phyloP scores from a whole-genome alignment of 2,113 vertebrate species.

The Boleophthalmus pectinirostris region DNA sequence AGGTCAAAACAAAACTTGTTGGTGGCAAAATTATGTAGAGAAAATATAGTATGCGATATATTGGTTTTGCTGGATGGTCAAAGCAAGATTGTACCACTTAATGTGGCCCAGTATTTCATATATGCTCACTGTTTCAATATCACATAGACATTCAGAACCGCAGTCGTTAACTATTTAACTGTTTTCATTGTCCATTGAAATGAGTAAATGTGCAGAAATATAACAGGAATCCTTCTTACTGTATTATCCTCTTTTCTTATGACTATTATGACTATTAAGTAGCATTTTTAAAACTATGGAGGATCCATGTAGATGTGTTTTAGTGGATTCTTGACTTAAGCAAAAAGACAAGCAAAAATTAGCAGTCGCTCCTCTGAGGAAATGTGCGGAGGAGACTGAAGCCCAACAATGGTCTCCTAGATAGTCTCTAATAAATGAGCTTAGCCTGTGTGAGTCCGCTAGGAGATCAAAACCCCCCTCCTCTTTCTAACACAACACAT shows the following conservation, averaged over 20 bases:
- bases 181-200: neutral
- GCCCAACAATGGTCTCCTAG: slow-evolving; percentile 49
- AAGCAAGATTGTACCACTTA: too few species aligned
- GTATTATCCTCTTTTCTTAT: neutral
- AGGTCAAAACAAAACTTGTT: neutral
- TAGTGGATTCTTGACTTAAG: slow-evolving; percentile 34
- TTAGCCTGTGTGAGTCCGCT: slow-evolving; percentile 58
- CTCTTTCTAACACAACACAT: slow-evolving; percentile 4
- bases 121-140: too few species aligned
- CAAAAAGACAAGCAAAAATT: slow-evolving; percentile 55
- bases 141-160: too few species aligned
- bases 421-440: slow-evolving; percentile 65
- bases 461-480: slow-evolving; percentile 52
- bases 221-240: neutral
- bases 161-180: too few species aligned
- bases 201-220: neutral
- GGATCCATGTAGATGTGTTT: slow-evolving; percentile 48
- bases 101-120: too few species aligned
- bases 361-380: slow-evolving; percentile 59
- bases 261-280: neutral
- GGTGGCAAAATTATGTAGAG: neutral
- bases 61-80: too few species aligned
- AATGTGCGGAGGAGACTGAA: slow-evolving; percentile 64
- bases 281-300: slow-evolving; percentile 6
- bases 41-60: neutral